phyloP scores from a whole-genome alignment of 2,797 vertebrate species.

The Mionectes olivaceus region DNA sequence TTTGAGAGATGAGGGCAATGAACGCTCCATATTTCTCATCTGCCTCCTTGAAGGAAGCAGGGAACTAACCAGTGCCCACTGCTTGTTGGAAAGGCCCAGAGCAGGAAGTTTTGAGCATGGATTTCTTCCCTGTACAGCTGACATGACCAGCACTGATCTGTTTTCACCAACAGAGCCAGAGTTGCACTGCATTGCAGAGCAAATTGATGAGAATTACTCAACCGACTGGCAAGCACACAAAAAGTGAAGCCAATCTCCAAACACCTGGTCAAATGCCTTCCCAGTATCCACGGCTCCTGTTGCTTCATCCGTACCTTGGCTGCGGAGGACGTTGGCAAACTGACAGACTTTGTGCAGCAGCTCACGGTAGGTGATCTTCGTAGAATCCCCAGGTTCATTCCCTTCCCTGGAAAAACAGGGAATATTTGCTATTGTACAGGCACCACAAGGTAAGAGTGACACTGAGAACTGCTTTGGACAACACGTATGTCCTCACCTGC shows the following conservation, averaged over 20 bases:
- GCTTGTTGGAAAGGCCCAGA: neutral
- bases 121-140: neutral
- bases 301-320: conserved; percentile 82
- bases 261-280: neutral
- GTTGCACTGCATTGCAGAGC: rapidly evolving
- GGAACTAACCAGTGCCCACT: neutral
- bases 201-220: neutral
- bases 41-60: neutral
- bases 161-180: neutral
- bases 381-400: conserved; percentile 90
- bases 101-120: neutral
- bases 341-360: conserved; percentile 91
- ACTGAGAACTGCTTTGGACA: neutral
- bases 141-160: neutral
- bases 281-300: neutral
- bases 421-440: neutral
- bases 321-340: conserved; percentile 93
- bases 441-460: neutral
- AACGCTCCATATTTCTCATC: neutral
- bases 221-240: neutral
- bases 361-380: conserved; percentile 89
- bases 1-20: neutral
- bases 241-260: neutral
- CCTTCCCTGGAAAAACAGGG: conserved; percentile 87
- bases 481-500: neutral